A percentile compares a stretch with the other conserved stretches of the same genome.
Evolutionary conservation across 2,113 vertebrate genomes (phyloP).

Genomic region (Cinclus cinclus): DNA sequence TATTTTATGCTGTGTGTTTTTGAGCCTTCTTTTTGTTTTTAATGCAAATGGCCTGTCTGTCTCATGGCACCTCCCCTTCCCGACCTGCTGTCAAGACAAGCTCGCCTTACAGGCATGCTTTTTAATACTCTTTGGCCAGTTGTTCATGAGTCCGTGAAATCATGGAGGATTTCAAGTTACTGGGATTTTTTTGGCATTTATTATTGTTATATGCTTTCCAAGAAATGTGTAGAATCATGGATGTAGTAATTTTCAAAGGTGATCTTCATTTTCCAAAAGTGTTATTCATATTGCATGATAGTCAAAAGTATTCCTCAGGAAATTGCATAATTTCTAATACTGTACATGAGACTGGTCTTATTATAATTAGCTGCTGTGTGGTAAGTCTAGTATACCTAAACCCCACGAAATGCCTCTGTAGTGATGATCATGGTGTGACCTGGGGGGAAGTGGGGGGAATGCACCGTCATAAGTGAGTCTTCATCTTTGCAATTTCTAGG

Average conservation of each 20-base stretch:
- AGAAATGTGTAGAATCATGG: not conserved
- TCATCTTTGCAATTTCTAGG: not conserved
- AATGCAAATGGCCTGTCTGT: not conserved
- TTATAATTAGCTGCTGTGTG: not conserved
- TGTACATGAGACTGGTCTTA: not conserved
- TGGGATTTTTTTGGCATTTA: not conserved
- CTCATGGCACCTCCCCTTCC: fast-evolving
- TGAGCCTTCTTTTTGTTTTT: not conserved
- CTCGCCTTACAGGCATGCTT: not conserved
- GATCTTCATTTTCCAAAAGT: not conserved
- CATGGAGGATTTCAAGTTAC: not conserved
- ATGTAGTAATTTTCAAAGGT: not conserved
- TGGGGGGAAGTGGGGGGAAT: not conserved
- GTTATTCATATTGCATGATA: not conserved
- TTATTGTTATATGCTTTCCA: not conserved
- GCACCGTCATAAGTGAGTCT: not conserved
- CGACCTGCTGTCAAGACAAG: not conserved
- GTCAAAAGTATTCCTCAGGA: not conserved
- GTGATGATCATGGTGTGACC: not conserved
- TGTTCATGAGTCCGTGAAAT: not conserved
- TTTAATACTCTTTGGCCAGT: not conserved
- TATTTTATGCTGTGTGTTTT: not conserved
- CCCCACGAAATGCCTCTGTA: not conserved
- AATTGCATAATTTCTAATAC: not conserved
- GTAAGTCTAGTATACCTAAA: not conserved